These are phyloP conservation scores for Peromyscus leucopus DNA, from an alignment of 2,113 vertebrate species.

Conservation along the genomic window DNA sequence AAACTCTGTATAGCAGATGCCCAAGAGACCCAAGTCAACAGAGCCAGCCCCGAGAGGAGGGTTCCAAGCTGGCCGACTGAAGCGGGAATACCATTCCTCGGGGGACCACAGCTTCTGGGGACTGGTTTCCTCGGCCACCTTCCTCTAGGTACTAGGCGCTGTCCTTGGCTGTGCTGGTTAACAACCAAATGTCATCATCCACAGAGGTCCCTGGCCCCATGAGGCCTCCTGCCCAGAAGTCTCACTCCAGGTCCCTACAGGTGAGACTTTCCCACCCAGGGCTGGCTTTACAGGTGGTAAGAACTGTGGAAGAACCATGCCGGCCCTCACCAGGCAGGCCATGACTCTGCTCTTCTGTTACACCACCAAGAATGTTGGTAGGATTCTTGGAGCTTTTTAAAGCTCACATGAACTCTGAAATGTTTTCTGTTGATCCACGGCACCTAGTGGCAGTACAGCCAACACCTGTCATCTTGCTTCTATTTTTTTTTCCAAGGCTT, in stretches of 20 bases:
- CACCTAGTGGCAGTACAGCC: neutral
- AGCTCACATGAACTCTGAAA: constrained; percentile 47
- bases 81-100: constrained; percentile 3
- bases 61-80: constrained; percentile 46
- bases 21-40: constrained; percentile 67
- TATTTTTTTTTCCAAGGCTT: constrained; percentile 46
- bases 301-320: neutral
- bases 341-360: neutral
- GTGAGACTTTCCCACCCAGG: constrained; percentile 66
- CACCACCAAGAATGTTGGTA: neutral
- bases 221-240: constrained; percentile 35
- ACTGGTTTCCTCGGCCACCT: constrained; percentile 74
- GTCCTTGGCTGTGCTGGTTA: constrained; percentile 72
- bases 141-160: constrained; percentile 59
- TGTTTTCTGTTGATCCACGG: neutral
- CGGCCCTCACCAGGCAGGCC: neutral
- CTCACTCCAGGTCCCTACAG: constrained; percentile 66
- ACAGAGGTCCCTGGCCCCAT: constrained; percentile 7
- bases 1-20: constrained; percentile 1
- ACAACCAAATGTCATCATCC: constrained; percentile 69
- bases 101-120: constrained; percentile 61
- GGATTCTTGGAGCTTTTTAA: constrained; percentile 41
- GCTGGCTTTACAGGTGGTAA: neutral
- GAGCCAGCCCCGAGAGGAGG: neutral
- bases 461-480: constrained; percentile 64